Conservation (phyloP, 2,113 vertebrate species). For the Ardeotis arabs region DNA sequence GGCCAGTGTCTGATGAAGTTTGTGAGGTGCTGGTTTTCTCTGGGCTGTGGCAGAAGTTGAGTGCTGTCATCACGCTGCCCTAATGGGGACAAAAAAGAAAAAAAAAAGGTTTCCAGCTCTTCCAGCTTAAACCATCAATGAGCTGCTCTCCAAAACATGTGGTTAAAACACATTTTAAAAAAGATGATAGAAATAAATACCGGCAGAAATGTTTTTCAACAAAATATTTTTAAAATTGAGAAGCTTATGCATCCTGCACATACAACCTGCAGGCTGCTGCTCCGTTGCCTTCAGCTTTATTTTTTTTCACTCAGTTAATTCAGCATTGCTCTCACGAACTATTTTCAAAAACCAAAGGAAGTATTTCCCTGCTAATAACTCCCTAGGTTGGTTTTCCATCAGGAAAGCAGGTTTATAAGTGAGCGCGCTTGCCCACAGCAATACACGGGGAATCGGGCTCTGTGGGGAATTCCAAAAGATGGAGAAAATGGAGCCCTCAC, state of each 20-base stretch:
- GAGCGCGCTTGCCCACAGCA: neutral
- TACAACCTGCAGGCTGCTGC: accelerated
- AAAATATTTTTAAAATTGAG: neutral
- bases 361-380: neutral
- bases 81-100: too few species aligned
- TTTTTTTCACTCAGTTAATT: neutral
- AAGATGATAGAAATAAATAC: neutral
- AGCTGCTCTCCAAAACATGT: neutral
- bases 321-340: neutral
- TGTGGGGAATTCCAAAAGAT: neutral
- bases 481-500: neutral
- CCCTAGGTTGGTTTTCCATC: neutral
- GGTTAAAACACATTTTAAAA: neutral
- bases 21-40: accelerated
- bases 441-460: neutral
- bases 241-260: accelerated
- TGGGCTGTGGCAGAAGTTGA: neutral
- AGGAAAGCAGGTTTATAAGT: neutral
- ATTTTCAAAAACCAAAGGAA: neutral
- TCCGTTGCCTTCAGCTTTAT: neutral
- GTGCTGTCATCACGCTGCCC: accelerated
- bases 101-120: neutral
- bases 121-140: neutral
- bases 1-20: neutral
- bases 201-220: neutral